Evolutionary conservation across 2,797 vertebrate genomes (phyloP).

Genomic region (Pseudochirops corinnae): DNA sequence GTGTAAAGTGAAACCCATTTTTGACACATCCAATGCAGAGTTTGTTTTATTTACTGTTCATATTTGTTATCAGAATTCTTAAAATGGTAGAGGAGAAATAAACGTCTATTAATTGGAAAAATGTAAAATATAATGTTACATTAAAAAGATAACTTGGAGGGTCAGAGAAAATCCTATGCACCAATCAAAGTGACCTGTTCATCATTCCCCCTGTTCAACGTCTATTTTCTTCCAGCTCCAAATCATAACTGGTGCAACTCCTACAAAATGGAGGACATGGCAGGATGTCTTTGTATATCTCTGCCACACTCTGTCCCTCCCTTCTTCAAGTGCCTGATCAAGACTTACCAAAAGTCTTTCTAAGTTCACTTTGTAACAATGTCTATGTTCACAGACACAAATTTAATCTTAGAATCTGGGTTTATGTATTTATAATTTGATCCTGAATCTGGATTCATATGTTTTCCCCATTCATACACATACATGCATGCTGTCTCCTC

Average conservation of each 20-base stretch:
- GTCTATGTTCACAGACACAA: neutral
- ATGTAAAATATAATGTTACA: neutral
- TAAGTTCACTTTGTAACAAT: neutral
- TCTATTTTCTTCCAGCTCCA: neutral
- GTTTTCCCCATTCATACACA: neutral
- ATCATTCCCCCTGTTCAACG: neutral
- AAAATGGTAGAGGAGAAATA: neutral
- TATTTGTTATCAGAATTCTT: neutral
- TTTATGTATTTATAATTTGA: neutral
- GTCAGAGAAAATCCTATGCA: neutral
- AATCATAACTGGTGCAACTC: neutral
- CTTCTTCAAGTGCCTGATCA: neutral
- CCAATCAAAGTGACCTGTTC: neutral
- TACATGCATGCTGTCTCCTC: neutral
- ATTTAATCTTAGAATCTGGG: neutral
- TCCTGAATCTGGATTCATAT: neutral
- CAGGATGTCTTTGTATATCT: neutral
- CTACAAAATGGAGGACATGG: neutral
- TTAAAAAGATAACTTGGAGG: neutral
- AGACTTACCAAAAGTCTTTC: neutral
- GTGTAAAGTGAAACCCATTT: neutral
- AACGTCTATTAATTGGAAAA: neutral
- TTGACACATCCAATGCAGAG: neutral
- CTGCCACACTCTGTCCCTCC: neutral
- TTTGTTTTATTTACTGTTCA: neutral